phyloP scores from a whole-genome alignment of 2,797 vertebrate species.

The Coluber constrictor region DNA sequence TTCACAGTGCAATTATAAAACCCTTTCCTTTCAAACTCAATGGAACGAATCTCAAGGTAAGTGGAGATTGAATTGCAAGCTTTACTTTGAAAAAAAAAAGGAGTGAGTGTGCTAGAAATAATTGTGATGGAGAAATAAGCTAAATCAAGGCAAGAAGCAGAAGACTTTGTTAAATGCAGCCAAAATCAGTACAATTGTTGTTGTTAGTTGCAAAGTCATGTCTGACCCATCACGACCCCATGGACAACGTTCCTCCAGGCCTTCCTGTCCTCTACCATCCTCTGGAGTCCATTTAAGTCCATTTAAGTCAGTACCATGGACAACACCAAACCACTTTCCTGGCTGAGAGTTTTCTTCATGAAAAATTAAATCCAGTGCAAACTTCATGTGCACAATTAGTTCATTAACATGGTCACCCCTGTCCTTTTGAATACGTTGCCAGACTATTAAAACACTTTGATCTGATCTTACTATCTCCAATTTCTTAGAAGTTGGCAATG shows the following conservation, averaged over 20 bases:
- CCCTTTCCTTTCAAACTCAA: not conserved
- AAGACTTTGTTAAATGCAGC: not conserved
- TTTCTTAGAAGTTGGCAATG: not conserved
- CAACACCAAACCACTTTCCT: not conserved
- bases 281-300: too few species aligned
- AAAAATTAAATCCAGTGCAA: not conserved
- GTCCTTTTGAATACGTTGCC: not conserved
- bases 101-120: not conserved
- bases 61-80: not conserved
- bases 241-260: too few species aligned
- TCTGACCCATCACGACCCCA: too few species aligned
- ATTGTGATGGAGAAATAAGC: not conserved
- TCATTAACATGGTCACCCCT: not conserved
- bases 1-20: not conserved
- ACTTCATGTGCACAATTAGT: not conserved
- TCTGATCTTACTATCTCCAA: not conserved
- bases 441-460: not conserved
- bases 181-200: not conserved
- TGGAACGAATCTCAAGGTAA: not conserved
- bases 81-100: not conserved
- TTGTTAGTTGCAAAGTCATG: too few species aligned
- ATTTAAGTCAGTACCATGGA: not conserved
- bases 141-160: not conserved
- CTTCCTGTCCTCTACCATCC: too few species aligned
- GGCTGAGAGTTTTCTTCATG: not conserved